phyloP scores from a whole-genome alignment of 2,888 invertebrate species.

The Apodemia duryi region DNA sequence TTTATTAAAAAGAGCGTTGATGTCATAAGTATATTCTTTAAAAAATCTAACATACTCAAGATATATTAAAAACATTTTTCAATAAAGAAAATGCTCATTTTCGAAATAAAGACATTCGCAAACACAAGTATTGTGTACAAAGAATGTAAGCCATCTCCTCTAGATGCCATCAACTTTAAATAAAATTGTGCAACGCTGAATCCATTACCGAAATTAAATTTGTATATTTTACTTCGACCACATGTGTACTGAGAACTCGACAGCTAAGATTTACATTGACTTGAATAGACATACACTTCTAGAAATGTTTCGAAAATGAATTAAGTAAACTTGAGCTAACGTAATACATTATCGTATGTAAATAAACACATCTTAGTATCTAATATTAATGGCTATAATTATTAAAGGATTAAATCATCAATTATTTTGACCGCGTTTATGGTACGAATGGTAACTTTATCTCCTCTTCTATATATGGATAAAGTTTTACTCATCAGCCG shows the following conservation, averaged over 20 bases:
- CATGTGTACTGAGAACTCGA: conserved; percentile 16
- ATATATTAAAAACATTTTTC: background rate
- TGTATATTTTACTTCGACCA: conserved; percentile 17
- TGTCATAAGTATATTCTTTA: no score
- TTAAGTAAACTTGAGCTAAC: background rate
- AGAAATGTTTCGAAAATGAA: background rate
- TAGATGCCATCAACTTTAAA: conserved; percentile 13
- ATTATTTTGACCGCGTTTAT: no score
- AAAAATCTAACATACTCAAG: no score
- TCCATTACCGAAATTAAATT: conserved; percentile 21
- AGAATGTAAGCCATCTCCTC: background rate
- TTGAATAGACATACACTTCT: background rate
- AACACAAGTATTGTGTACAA: conserved; percentile 6
- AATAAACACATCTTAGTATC: no score
- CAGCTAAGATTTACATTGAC: background rate
- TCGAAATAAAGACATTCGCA: background rate
- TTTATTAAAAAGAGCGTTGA: no score
- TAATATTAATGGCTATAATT: no score
- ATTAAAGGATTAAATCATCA: no score
- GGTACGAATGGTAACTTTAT: no score
- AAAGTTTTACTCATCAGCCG: no score
- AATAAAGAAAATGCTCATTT: background rate
- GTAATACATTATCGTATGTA: background rate
- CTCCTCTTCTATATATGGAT: no score
- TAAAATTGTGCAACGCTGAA: conserved; percentile 3